Conservation (phyloP, 2,113 vertebrate genomes). For the Pyxicephalus adspersus region DNA sequence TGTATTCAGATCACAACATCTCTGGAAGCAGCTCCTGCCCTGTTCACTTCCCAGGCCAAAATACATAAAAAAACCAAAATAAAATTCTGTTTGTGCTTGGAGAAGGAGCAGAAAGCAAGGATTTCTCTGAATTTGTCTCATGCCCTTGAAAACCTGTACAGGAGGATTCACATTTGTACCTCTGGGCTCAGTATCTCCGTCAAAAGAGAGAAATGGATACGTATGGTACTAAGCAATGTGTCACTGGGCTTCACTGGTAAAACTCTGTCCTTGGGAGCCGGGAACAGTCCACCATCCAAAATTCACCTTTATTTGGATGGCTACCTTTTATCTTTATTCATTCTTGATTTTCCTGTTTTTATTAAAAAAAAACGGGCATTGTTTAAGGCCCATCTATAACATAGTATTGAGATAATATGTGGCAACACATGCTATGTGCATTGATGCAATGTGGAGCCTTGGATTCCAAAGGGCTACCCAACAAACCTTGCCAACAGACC, state of each 20-base stretch:
- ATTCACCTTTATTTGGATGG: too few relatives aligned
- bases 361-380: too few relatives aligned
- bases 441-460: too few relatives aligned
- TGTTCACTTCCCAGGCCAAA: slow-evolving; percentile 14
- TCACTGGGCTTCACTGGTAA: background rate
- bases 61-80: background rate
- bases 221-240: background rate
- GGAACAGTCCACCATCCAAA: too few relatives aligned
- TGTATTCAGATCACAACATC: background rate
- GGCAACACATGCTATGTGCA: too few relatives aligned
- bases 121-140: too few relatives aligned
- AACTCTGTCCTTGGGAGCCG: background rate
- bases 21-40: background rate
- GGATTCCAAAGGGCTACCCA: too few relatives aligned
- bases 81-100: background rate
- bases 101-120: background rate
- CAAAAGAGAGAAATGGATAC: background rate
- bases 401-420: too few relatives aligned
- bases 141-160: slow-evolving; percentile 7
- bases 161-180: slow-evolving; percentile 10
- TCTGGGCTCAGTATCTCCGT: background rate
- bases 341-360: too few relatives aligned
- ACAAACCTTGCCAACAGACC: too few relatives aligned
- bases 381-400: too few relatives aligned
- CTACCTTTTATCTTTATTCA: too few relatives aligned